Evolutionary conservation across 2,113 vertebrate genomes (phyloP).

Genomic region (Nothoprocta pentlandii): DNA sequence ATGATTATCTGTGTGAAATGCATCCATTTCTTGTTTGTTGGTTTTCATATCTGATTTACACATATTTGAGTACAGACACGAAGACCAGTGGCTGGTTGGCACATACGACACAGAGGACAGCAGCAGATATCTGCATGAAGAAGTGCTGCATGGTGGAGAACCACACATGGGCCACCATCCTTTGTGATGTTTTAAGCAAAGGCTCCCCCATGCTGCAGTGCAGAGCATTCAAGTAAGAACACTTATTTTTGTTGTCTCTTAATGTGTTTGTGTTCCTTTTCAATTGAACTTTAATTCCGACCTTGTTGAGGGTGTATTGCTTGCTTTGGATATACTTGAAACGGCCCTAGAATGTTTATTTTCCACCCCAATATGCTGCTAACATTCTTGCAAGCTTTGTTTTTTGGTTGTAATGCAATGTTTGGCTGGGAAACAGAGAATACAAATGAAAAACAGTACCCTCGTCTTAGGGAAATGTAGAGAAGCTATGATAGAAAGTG

Average conservation of each 20-base stretch:
- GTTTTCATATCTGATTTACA: not conserved
- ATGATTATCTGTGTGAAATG: not conserved
- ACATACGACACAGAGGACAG: fast-evolving
- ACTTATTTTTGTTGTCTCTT: not conserved
- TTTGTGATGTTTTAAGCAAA: not conserved
- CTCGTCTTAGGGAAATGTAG: not conserved
- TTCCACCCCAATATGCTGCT: constrained; percentile 27
- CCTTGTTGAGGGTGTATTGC: constrained; percentile 8
- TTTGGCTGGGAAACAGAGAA: constrained; percentile 50
- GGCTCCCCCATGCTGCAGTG: not conserved
- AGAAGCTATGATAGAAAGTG: constrained; percentile 18
- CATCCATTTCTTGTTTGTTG: fast-evolving
- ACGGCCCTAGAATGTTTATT: constrained; percentile 39
- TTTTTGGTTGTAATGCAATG: constrained; percentile 22
- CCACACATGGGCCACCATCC: not conserved
- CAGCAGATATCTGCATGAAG: not conserved
- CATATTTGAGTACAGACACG: not conserved
- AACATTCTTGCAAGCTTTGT: constrained; percentile 12
- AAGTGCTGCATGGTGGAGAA: not conserved
- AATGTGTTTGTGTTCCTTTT: constrained; percentile 3
- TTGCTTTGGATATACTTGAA: constrained; percentile 62
- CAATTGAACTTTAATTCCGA: constrained; percentile 20
- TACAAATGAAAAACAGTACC: constrained; percentile 37
- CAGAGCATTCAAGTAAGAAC: not conserved
- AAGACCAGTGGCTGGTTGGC: not conserved